Evolutionary conservation across 2,113 vertebrate genomes (phyloP).

Genomic region (Istiophorus platypterus): DNA sequence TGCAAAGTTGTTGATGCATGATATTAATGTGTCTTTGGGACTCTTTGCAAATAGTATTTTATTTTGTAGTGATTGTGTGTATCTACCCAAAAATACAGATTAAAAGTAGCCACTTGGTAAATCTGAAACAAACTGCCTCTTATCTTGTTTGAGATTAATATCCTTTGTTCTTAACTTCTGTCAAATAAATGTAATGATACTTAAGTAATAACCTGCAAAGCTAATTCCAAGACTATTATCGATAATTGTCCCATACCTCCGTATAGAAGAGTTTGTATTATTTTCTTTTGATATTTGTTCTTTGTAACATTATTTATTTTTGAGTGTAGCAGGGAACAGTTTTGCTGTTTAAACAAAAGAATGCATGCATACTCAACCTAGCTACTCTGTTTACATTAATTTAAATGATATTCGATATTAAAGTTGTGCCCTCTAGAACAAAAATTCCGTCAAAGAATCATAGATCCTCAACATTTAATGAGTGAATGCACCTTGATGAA

Average conservation of each 20-base stretch:
- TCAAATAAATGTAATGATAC: not conserved
- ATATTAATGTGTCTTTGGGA: not conserved
- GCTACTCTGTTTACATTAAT: not conserved
- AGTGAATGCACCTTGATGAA: not conserved
- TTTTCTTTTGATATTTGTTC: not conserved
- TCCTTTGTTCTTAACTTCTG: too few species aligned
- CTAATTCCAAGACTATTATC: not conserved
- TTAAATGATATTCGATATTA: not conserved
- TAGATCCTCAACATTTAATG: not conserved
- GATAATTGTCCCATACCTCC: not conserved
- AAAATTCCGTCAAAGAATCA: not conserved
- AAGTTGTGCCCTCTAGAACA: too few species aligned
- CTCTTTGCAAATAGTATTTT: too few species aligned
- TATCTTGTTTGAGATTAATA: too few species aligned
- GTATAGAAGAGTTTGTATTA: too few species aligned
- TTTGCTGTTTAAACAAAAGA: too few species aligned
- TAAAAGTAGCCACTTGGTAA: not conserved
- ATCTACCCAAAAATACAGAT: too few species aligned
- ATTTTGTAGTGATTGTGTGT: not conserved
- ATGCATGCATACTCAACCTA: too few species aligned
- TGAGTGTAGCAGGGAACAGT: not conserved
- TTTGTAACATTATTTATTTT: too few species aligned
- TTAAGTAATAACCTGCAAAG: not conserved
- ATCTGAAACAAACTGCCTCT: not conserved
- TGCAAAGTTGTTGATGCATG: too few species aligned